Evolutionary conservation across 2,797 vertebrate species (phyloP).

Genomic region (Morelia viridis): DNA sequence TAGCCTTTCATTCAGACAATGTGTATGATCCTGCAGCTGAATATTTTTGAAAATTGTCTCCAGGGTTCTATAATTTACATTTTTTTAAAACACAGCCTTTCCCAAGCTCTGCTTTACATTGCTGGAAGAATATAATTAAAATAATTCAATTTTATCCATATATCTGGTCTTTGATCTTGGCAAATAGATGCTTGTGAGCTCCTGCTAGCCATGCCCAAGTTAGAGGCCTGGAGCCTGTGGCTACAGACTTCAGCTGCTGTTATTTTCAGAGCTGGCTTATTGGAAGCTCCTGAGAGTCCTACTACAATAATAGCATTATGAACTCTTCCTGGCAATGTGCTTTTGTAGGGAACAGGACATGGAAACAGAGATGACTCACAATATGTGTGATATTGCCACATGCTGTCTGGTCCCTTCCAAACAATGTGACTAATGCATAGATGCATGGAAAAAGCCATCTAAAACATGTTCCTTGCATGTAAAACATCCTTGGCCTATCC

Average conservation of each 20-base stretch:
- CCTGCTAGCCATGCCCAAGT: background rate
- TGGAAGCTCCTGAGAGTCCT: background rate
- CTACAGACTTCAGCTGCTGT: background rate
- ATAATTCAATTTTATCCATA: background rate
- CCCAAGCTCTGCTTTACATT: background rate
- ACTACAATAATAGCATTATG: background rate
- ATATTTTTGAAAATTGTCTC: background rate
- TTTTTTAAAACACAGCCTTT: background rate
- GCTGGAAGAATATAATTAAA: background rate
- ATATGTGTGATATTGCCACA: no score
- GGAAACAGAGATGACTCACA: no score
- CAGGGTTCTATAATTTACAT: background rate
- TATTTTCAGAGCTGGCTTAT: background rate
- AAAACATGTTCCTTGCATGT: no score
- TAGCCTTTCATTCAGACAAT: background rate
- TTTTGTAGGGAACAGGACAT: no score
- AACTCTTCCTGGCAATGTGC: no score
- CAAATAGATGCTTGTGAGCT: background rate
- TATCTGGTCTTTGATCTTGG: background rate
- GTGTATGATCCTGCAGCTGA: background rate
- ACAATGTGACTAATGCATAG: no score
- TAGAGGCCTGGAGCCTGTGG: no score
- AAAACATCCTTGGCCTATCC: no score
- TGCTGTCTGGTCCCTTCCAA: no score
- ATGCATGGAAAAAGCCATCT: no score